phyloP scores from a whole-genome alignment of 2,797 vertebrate species.

The Carapus acus region DNA sequence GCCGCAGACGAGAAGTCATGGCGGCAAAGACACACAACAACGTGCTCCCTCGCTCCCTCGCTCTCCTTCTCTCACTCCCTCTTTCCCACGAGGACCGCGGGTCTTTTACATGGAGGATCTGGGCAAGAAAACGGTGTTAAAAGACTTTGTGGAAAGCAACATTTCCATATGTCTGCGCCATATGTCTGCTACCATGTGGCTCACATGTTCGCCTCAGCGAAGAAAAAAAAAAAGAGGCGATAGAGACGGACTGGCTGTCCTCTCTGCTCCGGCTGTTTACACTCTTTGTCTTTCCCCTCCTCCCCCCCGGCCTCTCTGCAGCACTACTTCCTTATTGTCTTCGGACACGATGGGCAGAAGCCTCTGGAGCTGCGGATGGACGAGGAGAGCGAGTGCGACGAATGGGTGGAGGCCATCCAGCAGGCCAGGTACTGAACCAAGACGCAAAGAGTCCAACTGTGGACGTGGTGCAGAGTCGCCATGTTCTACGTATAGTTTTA shows the following conservation, averaged over 20 bases:
- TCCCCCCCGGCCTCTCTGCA: slow-evolving; percentile 54
- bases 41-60: slow-evolving; percentile 1
- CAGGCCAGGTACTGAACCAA: slow-evolving; percentile 84
- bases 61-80: slow-evolving; percentile 10
- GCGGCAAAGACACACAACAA: slow-evolving; percentile 18
- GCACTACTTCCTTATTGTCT: slow-evolving; percentile 94
- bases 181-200: slow-evolving; percentile 6
- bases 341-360: slow-evolving; percentile 95
- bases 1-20: slow-evolving; percentile 24
- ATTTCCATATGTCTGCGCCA: slow-evolving; percentile 28
- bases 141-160: slow-evolving; percentile 13
- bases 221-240: too few species aligned
- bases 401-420: slow-evolving; percentile 97
- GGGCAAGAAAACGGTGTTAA: slow-evolving; percentile 25
- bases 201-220: background rate
- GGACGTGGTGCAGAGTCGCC: too few species aligned
- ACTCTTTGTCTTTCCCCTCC: slow-evolving; percentile 2
- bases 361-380: slow-evolving; percentile 93
- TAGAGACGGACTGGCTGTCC: too few species aligned
- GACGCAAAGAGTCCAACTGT: too few species aligned
- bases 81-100: slow-evolving; percentile 15
- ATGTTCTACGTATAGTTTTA: too few species aligned
- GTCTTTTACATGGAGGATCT: slow-evolving; percentile 17
- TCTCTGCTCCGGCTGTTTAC: slow-evolving; percentile 3
- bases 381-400: slow-evolving; percentile 87